These are phyloP conservation scores for Ophion ellenae DNA, from an alignment of 2,888 invertebrate genomes.

Conservation along the genomic window DNA sequence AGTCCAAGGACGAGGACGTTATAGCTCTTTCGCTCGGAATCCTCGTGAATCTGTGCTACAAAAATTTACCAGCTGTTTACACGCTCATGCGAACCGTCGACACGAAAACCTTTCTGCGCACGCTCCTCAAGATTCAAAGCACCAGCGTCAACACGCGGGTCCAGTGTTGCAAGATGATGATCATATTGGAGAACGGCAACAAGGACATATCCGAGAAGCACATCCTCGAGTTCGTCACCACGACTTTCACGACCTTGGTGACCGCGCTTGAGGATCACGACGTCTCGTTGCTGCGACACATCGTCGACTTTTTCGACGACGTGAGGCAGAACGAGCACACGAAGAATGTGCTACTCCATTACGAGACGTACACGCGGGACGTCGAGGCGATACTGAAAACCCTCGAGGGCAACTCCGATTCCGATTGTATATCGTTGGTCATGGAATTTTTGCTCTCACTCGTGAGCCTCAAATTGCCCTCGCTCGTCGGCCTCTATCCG, in stretches of 20 bases:
- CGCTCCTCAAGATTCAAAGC: conserved; percentile 86
- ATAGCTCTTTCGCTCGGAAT: conserved; percentile 87
- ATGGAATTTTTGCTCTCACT: conserved; percentile 85
- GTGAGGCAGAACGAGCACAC: conserved; percentile 82
- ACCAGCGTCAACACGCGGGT: conserved; percentile 83
- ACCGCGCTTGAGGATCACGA: conserved; percentile 84
- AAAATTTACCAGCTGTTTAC: conserved; percentile 90
- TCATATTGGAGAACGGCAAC: conserved; percentile 85
- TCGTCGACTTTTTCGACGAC: conserved; percentile 86
- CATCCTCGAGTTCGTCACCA: conserved; percentile 84
- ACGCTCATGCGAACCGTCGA: conserved; percentile 90
- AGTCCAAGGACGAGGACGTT: conserved; percentile 84
- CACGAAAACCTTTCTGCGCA: conserved; percentile 88
- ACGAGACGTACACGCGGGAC: conserved; percentile 80
- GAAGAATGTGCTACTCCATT: conserved; percentile 77
- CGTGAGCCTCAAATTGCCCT: conserved; percentile 82
- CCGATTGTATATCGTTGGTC: conserved; percentile 84
- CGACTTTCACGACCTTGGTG: conserved; percentile 84
- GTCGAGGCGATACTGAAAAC: conserved; percentile 82
- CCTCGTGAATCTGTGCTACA: conserved; percentile 91
- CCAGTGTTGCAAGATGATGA: conserved; percentile 85
- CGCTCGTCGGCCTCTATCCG: conserved; percentile 82
- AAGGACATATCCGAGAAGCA: conserved; percentile 84
- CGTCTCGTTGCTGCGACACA: conserved; percentile 84
- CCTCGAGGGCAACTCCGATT: conserved; percentile 78